A percentile compares a stretch with the other conserved stretches of the same genome.
Evolutionary conservation across 2,113 vertebrate genomes (phyloP).

Genomic region (Scomber scombrus): DNA sequence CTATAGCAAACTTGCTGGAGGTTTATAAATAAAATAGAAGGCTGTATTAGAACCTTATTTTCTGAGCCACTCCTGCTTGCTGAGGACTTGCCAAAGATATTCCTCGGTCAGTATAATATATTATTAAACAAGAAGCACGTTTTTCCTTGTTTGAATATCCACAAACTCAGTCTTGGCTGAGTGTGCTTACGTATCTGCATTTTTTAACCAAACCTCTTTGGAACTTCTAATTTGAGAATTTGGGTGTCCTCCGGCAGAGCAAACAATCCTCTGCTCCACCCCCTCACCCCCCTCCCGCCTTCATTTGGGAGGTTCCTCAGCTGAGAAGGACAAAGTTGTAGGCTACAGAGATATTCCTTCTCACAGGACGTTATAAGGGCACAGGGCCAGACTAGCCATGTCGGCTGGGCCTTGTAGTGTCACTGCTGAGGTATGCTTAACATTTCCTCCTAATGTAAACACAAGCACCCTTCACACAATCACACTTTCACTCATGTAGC

Average conservation of each 20-base stretch:
- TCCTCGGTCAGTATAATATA: not conserved
- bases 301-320: conserved; percentile 30
- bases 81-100: not conserved
- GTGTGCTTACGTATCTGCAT: conserved; percentile 9
- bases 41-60: too few species aligned
- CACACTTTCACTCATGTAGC: conserved; percentile 40
- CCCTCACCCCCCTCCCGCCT: too few species aligned
- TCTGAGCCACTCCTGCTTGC: too few species aligned
- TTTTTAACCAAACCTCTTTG: not conserved
- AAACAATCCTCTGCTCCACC: not conserved
- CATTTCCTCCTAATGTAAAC: conserved; percentile 83
- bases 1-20: too few species aligned
- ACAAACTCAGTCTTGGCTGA: conserved; percentile 7
- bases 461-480: conserved; percentile 42
- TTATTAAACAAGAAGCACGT: conserved; percentile 11
- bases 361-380: conserved; percentile 31
- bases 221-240: conserved; percentile 16
- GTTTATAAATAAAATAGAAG: too few species aligned
- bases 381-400: conserved; percentile 52
- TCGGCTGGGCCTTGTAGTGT: conserved; percentile 57
- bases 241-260: conserved; percentile 4
- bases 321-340: conserved; percentile 23
- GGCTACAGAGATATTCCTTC: conserved; percentile 32
- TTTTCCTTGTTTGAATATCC: conserved; percentile 22
- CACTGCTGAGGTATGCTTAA: conserved; percentile 74